Base-by-base conservation (phyloP, 1,140 invertebrate species). In the Pararge aegeria region DNA sequence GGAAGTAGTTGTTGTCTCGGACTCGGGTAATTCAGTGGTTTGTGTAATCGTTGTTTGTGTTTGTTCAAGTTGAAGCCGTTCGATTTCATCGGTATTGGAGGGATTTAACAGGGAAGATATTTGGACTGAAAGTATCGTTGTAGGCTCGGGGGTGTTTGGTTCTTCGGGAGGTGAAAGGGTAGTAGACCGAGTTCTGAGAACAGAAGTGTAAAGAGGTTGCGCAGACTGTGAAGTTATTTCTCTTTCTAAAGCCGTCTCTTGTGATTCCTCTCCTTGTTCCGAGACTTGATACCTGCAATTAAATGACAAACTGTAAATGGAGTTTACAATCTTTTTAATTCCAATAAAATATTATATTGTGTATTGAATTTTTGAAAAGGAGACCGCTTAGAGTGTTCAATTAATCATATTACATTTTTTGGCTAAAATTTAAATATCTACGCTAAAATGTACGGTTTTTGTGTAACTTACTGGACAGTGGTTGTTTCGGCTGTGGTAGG, bases 101-200 rank as follows among this genome's bases (percentile, higher is more conserved):
- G 80, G 83, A 61, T 90, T 90, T 20, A 90, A 70, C 29, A 91
- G 68, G n/a, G 90, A 90, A 10, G 90, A 89, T 76, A 91, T 89
- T 78, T 90, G 90, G 38, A 88, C 85, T 53, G 89, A 80, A 7
- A 91, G 62, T 30, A 90, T 66, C n/a, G 89, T 88, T 2, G 89
- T 90, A 2, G 84, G 85, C 50, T 89, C 88, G 13, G 84, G 83
- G 30, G 49, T 85, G 63, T 60, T 76, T 0, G 61, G 63, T 55
- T 83, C 80, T 55, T 81, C 80, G 1, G 64, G 21, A 44, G 80
- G 68, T 42, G 72, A 48, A 16, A 73, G 66, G 15, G 83, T 83
- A n/a, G 87, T 83, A 13, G 83, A 82, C 19, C 80, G 75, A 49
- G 77, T 64, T 55, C 87, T 69, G 15, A 83, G 58, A 40, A 88